Conservation (phyloP, 2,113 vertebrate species). For the Blennius ocellaris region DNA sequence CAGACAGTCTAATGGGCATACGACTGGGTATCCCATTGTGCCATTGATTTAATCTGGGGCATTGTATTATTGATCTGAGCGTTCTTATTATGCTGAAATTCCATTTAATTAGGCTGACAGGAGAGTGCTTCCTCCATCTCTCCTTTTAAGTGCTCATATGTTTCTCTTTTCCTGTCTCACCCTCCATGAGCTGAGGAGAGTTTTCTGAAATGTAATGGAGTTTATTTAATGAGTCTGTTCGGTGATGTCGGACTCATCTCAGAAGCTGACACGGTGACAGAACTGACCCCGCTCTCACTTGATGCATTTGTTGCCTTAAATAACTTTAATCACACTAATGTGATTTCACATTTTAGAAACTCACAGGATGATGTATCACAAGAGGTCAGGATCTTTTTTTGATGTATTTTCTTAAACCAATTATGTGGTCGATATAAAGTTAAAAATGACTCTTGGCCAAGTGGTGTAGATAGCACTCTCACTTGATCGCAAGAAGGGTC, state of each 20-base stretch:
- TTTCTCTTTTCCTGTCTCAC: slow-evolving; percentile 18
- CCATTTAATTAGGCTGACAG: slow-evolving; percentile 70
- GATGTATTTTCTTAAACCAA: slow-evolving; percentile 22
- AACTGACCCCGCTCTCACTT: slow-evolving; percentile 55
- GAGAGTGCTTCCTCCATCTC: slow-evolving; percentile 39
- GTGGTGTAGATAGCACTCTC: too few species aligned
- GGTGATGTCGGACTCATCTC: slow-evolving; percentile 51
- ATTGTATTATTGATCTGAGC: slow-evolving; percentile 69
- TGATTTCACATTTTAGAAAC: slow-evolving; percentile 25
- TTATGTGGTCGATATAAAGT: slow-evolving; percentile 5
- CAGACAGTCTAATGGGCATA: slow-evolving; percentile 44
- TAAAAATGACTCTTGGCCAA: not conserved
- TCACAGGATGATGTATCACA: not conserved
- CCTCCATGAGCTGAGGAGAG: slow-evolving; percentile 46
- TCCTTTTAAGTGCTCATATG: slow-evolving; percentile 47
- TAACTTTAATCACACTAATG: slow-evolving; percentile 35
- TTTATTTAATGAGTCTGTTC: slow-evolving; percentile 70
- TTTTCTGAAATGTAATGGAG: slow-evolving; percentile 75
- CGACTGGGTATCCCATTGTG: slow-evolving; percentile 40
- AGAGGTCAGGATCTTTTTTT: not conserved
- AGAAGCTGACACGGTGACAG: slow-evolving; percentile 47
- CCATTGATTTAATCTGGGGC: slow-evolving; percentile 59
- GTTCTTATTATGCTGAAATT: slow-evolving; percentile 66
- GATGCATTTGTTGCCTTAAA: slow-evolving; percentile 39
- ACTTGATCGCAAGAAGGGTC: too few species aligned